Base-by-base conservation (phyloP, 2,888 invertebrate genomes). In the Drosophila heteroneura region DNA sequence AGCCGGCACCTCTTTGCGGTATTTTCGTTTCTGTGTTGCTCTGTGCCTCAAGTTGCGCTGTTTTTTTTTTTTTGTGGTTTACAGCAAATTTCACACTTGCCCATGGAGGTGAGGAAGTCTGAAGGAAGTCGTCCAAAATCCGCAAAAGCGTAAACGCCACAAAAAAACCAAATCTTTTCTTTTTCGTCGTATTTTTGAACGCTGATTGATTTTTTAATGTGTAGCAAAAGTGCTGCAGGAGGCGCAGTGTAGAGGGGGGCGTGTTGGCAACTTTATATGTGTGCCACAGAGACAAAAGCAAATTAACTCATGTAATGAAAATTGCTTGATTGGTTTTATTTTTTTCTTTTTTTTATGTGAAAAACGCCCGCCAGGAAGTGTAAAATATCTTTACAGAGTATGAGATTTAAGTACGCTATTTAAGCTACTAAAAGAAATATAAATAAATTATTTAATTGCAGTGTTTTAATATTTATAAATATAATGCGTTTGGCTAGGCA, bases 41-140 rank as follows among this genome's bases (percentile, higher is more conserved):
- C 53, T 59, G 22, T 44, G 51, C 60, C 28, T 26, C 28, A 28
- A 28, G 3, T 52, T 37, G 28, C 26, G 22, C 19, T 33, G 14
- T 56, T 70, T 56, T 70, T 69, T 76, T 79, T 5, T 76, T 84
- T 72, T 89, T 82, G 88, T 82, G 87, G 90, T 76, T 87, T 89
- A 87, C 91, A 87, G 81, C 89, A 87, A 87, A 87, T 87, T 87
- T 91, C 90, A 91, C 87, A 87, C 87, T 87, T 89, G 84, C 68
- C 70, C 73, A 76, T n/a, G 83, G 83, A 53, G 63, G 61, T 66
- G 72, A 62, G 79, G 66, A 70, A 79, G 68, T 81, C 60, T 69
- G 52, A 22, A 79, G 77, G 77, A 79, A 80, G 79, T 83, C 70
- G 57, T 69, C 76, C 58, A 76, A 82, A 83, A 79, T 47, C 16